Evolutionary conservation across 1,140 invertebrate species (phyloP), one percentile per base, ranked within the genome.

Genomic region (Drosophila micromelanica): DNA sequence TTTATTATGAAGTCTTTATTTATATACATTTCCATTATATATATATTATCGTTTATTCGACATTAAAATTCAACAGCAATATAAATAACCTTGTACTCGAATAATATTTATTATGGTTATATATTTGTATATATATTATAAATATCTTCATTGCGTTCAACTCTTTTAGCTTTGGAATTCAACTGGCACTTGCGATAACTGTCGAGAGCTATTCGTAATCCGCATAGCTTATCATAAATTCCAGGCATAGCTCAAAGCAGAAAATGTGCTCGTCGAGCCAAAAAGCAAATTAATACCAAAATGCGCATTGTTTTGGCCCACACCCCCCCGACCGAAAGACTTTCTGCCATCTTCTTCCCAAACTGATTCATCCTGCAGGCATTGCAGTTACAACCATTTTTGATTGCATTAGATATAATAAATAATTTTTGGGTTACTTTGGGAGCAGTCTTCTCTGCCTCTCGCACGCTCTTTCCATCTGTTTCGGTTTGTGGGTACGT

Each of bases 331-430:
- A 27, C 23, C 5, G n/a, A 5, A 27, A 27, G 13, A 9, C 12
- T 23, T 30, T 54, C 11, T 42, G 0, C 5, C 12, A 9, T 40
- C 8, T 12, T 3, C 13, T 35, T 17, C 13, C 9, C 35, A 27
- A 37, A 9, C 23, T 9, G 35, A 38, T 20, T 5, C 7, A 57
- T 52, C 45, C 80, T 76, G 57, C 37, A 54, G 84, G 82, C 82
- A 67, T 65, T 87, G 84, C 73, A 76, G 73, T 38, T 72, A 48
- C 75, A 82, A 84, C 79, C 76, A 62, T 82, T 78, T 87, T 61
- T 87, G 82, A 87, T 87, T 87, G 84, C 75, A 86, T 82, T 89
- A 89, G 68, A 54, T 76, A 68, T 80, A 75, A 69, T 82, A 73
- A 72, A 74, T 67, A 69, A 59, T 75, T 73, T 73, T 81, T 27